Evolutionary conservation across 2,888 invertebrate species (phyloP), one percentile per base, ranked within the genome.

Genomic region (Andrena hattorfiana): DNA sequence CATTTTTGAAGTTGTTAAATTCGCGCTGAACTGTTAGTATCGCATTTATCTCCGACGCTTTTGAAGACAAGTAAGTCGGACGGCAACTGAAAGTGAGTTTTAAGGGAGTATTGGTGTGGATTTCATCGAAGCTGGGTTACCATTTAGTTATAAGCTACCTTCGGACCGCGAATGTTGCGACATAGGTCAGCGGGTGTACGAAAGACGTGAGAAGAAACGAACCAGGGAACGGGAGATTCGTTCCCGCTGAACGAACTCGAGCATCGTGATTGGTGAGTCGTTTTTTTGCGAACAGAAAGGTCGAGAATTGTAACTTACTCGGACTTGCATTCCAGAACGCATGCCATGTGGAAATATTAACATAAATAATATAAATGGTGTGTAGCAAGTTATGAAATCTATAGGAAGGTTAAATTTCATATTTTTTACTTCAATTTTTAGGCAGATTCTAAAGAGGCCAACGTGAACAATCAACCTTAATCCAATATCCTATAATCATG

Each of bases 131-230:
- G 59, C 23, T 66, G 35, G 71, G 68, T 62, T 81, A 66, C 62
- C 74, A 42, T 63, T 67, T 63, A 49, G 75, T 74, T 70, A 28
- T 49, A 28, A 68, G 16, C 16, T 49, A 48, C n/a, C 26, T 26
- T 32, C 30, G 30, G 56, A 59, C 16, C 13, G 60, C 42, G 60
- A 71, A 54, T 23, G 51, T 87, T 89, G 71, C 88, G 59, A 81
- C 88, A 89, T 90, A 89, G 89, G 89, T 90, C 90, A 85, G 32
- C 77, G 67, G 56, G 49, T 28, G 82, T 81, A 72, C 81, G 76
- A 83, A 83, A 87, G 86, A 89, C 90, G 89, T 88, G 89, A 89
- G 89, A 89, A 89, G 84, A 81, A 88, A 81, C 77, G 60, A 71
- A 64, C 66, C 26, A 74, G 71, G 77, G 89, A 89, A 84, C 76